Evolutionary conservation across 2,888 invertebrate species (phyloP).

Genomic region (Ariolimax columbianus): DNA sequence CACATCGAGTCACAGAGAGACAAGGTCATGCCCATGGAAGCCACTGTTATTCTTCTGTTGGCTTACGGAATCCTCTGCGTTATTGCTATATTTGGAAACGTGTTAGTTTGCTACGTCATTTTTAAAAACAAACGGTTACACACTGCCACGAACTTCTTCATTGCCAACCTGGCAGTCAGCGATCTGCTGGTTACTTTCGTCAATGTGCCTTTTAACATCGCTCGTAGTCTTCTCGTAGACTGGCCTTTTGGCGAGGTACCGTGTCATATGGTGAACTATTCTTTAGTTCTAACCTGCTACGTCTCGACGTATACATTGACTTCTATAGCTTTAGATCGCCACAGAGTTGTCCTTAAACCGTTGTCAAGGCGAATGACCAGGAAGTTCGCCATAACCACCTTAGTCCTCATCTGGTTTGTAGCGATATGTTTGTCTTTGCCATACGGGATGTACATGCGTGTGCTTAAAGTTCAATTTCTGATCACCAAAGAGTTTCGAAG

Average conservation of each 20-base stretch:
- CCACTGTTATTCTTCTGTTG: slow-evolving; percentile 56
- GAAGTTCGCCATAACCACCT: slow-evolving; percentile 73
- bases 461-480: slow-evolving; percentile 48
- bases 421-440: slow-evolving; percentile 76
- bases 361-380: slow-evolving; percentile 77
- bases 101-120: slow-evolving; percentile 74
- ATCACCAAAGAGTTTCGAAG: slow-evolving; percentile 61
- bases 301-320: slow-evolving; percentile 80
- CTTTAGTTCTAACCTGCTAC: slow-evolving; percentile 79
- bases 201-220: slow-evolving; percentile 80
- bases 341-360: slow-evolving; percentile 79
- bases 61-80: slow-evolving; percentile 66
- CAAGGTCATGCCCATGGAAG: slow-evolving; percentile 31
- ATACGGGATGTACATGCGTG: slow-evolving; percentile 77
- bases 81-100: slow-evolving; percentile 72
- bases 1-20: slow-evolving; percentile 37
- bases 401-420: slow-evolving; percentile 77
- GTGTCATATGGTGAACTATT: slow-evolving; percentile 79
- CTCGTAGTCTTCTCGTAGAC: slow-evolving; percentile 76
- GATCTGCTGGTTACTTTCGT: slow-evolving; percentile 74
- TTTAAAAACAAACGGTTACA: slow-evolving; percentile 71
- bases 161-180: slow-evolving; percentile 73
- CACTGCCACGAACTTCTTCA: slow-evolving; percentile 76
- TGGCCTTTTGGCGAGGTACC: slow-evolving; percentile 80
- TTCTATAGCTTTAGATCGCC: slow-evolving; percentile 79